A percentile compares a stretch with the other conserved stretches of the same genome.
phyloP scores from a whole-genome alignment of 2,888 invertebrate genomes.

The Neria commutata region DNA sequence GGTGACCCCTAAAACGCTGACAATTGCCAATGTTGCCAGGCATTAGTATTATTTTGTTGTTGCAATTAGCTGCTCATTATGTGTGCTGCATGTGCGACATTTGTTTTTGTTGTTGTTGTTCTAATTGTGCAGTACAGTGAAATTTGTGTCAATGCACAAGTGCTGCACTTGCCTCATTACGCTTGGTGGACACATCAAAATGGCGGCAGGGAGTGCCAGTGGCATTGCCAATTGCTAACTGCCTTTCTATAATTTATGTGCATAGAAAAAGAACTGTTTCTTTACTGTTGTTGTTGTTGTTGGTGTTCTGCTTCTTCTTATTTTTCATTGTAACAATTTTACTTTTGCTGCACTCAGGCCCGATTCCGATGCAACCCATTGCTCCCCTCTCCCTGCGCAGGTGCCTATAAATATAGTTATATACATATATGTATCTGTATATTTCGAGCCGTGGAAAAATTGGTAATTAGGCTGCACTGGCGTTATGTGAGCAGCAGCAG shows the following conservation, averaged over 20 bases:
- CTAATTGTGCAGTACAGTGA: conserved; percentile 19
- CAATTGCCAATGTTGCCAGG: background rate
- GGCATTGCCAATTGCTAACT: background rate
- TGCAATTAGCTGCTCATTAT: background rate
- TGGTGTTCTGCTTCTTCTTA: background rate
- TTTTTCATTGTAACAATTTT: too few relatives aligned
- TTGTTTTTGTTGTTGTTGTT: too few relatives aligned
- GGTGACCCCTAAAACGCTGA: too few relatives aligned
- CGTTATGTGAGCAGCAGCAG: background rate
- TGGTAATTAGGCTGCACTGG: background rate
- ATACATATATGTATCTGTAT: too few relatives aligned
- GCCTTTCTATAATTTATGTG: conserved; percentile 17
- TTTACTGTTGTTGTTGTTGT: too few relatives aligned
- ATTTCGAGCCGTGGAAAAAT: too few relatives aligned
- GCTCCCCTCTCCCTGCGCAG: too few relatives aligned
- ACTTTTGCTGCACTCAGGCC: background rate
- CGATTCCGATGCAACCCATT: background rate
- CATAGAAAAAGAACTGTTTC: conserved; percentile 11
- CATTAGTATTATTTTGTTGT: background rate
- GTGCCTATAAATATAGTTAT: background rate
- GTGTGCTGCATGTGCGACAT: too few relatives aligned
- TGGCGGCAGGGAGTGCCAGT: background rate
- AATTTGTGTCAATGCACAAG: conserved; percentile 25
- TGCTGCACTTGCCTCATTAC: background rate
- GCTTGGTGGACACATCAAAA: conserved; percentile 1